A percentile compares a stretch with the other conserved stretches of the same genome.
Conservation (phyloP, 2,888 invertebrate species). For the Saturnia japonica region DNA sequence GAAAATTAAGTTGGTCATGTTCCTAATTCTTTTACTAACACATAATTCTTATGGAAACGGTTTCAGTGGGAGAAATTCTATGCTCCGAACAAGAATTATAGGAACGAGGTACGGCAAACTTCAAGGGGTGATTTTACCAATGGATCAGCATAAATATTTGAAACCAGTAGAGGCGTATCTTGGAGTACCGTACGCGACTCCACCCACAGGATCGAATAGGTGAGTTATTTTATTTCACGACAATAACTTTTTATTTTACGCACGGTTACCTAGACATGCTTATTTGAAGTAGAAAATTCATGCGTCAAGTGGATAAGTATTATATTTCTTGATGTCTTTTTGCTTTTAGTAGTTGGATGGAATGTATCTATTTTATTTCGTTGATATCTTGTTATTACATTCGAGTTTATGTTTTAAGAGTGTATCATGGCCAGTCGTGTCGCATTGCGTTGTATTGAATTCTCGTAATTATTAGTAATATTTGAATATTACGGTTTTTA, state of each 20-base stretch:
- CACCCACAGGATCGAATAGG: slow-evolving; percentile 90
- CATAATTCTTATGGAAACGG: slow-evolving; percentile 66
- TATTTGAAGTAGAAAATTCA: background rate
- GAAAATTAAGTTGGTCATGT: slow-evolving; percentile 56
- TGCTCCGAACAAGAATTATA: slow-evolving; percentile 89
- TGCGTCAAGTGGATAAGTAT: slow-evolving; percentile 19
- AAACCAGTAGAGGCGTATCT: slow-evolving; percentile 91
- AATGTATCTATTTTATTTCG: slow-evolving; percentile 11
- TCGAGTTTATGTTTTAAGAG: slow-evolving; percentile 8
- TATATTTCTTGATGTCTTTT: slow-evolving; percentile 9
- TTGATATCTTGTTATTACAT: slow-evolving; percentile 12
- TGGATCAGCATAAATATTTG: slow-evolving; percentile 89
- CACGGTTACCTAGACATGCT: slow-evolving; percentile 29
- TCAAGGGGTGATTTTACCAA: slow-evolving; percentile 90
- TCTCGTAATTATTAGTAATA: background rate
- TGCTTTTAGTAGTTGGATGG: background rate
- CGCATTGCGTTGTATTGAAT: background rate
- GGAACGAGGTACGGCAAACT: slow-evolving; percentile 92
- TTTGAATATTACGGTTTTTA: background rate
- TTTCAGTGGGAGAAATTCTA: slow-evolving; percentile 82
- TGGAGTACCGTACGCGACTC: slow-evolving; percentile 94
- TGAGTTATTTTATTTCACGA: slow-evolving; percentile 51
- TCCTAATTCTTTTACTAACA: slow-evolving; percentile 60
- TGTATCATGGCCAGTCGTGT: background rate
- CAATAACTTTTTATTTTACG: slow-evolving; percentile 30